Conservation (phyloP, 1,140 invertebrate species). For the Galendromus occidentalis region DNA sequence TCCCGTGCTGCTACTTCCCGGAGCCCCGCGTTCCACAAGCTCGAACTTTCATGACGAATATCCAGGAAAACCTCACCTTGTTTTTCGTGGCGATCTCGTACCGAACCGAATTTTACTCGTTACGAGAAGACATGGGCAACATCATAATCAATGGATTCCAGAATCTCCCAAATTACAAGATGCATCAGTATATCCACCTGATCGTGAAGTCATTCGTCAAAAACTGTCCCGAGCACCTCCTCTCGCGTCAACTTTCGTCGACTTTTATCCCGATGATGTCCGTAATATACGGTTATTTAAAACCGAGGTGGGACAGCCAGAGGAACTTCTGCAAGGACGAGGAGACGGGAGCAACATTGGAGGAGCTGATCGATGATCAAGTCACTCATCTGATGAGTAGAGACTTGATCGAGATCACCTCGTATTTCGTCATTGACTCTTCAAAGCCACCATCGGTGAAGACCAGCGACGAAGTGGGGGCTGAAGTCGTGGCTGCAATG, state of each 20-base stretch:
- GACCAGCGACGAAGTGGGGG: background rate
- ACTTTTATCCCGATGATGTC: conserved; percentile 6
- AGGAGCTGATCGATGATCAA: background rate
- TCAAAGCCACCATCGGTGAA: background rate
- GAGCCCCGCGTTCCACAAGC: background rate
- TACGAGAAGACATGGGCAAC: background rate
- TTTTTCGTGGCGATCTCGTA: background rate
- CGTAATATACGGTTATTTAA: background rate
- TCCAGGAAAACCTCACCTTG: background rate
- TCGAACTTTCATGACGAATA: background rate
- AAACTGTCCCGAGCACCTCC: background rate
- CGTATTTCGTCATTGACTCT: background rate
- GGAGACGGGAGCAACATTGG: background rate
- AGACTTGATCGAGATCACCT: background rate
- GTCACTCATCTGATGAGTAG: background rate
- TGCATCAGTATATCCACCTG: background rate
- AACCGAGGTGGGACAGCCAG: background rate
- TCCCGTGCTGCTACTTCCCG: background rate
- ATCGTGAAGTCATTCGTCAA: background rate
- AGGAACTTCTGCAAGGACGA: background rate
- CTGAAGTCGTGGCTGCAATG: background rate
- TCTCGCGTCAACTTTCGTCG: background rate
- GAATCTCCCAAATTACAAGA: background rate
- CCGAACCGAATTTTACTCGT: background rate
- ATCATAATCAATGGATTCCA: background rate